Evolutionary conservation across 2,113 vertebrate species (phyloP).

Genomic region (Sminthopsis crassicaudata): DNA sequence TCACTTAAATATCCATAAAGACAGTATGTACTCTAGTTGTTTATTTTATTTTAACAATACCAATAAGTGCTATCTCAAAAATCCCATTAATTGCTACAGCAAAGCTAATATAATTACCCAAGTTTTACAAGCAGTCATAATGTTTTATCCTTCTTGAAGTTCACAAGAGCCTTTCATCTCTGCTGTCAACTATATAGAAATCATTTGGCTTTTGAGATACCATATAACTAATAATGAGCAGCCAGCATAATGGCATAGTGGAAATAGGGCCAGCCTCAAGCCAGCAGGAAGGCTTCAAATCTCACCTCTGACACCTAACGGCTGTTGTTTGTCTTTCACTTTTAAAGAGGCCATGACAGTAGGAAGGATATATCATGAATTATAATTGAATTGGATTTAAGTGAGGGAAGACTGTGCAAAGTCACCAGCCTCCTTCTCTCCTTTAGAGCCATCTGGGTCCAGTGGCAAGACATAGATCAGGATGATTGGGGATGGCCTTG

Average conservation of each 20-base stretch:
- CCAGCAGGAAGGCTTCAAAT: neutral
- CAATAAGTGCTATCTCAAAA: conserved; percentile 15
- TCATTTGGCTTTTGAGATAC: conserved; percentile 64
- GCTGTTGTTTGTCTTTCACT: neutral
- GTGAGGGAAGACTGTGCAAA: too few relatives aligned
- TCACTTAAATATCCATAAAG: conserved; percentile 39
- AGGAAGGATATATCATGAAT: too few relatives aligned
- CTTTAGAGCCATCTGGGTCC: too few relatives aligned
- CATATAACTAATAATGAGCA: conserved; percentile 41
- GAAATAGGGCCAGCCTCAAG: neutral
- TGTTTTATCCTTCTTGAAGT: conserved; percentile 61
- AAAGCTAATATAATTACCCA: conserved; percentile 55
- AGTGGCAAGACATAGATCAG: too few relatives aligned
- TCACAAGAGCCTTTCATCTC: conserved; percentile 54
- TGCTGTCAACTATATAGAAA: conserved; percentile 59
- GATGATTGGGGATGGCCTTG: too few relatives aligned
- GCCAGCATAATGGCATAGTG: neutral
- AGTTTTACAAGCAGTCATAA: conserved; percentile 55
- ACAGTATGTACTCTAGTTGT: neutral
- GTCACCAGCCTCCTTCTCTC: too few relatives aligned
- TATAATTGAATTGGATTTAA: too few relatives aligned
- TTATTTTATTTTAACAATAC: conserved; percentile 23
- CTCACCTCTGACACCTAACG: neutral
- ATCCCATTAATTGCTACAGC: conserved; percentile 32
- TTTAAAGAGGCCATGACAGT: too few relatives aligned